These are phyloP conservation scores for Agriopis marginaria DNA, from an alignment of 2,888 invertebrate species.

Conservation along the genomic window DNA sequence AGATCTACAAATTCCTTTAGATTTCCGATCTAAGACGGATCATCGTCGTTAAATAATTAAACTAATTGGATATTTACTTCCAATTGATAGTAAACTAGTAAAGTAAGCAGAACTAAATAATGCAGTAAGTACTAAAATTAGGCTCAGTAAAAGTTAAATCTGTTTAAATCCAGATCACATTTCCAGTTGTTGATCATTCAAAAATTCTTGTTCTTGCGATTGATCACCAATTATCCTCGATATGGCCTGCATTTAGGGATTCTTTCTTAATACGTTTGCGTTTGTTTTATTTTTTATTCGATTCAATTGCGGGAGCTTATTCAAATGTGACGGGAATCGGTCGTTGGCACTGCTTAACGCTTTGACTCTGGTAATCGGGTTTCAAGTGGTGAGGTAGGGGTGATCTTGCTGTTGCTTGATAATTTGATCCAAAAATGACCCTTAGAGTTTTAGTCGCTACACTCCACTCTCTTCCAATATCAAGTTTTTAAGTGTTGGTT, in stretches of 20 bases:
- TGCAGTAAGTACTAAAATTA: constrained; percentile 7
- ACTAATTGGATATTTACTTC: constrained; percentile 24
- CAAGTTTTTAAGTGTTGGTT: constrained; percentile 49
- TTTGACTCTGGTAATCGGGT: constrained; percentile 36
- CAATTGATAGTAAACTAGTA: too few relatives aligned
- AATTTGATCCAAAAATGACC: constrained; percentile 15
- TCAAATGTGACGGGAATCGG: constrained; percentile 71
- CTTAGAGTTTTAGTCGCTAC: constrained; percentile 23
- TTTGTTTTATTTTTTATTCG: constrained; percentile 57
- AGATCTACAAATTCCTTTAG: constrained; percentile 20
- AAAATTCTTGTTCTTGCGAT: constrained; percentile 42
- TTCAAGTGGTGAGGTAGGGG: constrained; percentile 47
- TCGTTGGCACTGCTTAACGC: constrained; percentile 63
- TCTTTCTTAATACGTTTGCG: constrained; percentile 35
- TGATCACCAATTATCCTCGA: constrained; percentile 43
- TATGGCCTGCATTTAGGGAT: constrained; percentile 48
- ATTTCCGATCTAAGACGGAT: constrained; percentile 25
- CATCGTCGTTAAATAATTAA: constrained; percentile 30
- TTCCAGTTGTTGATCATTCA: constrained; percentile 36
- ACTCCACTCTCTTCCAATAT: constrained; percentile 41
- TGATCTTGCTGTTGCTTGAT: constrained; percentile 29
- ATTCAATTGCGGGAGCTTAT: constrained; percentile 68
- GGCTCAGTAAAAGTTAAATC: constrained; percentile 1
- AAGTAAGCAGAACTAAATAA: too few relatives aligned
- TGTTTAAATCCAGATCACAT: constrained; percentile 31